Evolutionary conservation across 2,888 invertebrate genomes (phyloP), one percentile per base, ranked within the genome.

Genomic region (Lutraria lutraria): DNA sequence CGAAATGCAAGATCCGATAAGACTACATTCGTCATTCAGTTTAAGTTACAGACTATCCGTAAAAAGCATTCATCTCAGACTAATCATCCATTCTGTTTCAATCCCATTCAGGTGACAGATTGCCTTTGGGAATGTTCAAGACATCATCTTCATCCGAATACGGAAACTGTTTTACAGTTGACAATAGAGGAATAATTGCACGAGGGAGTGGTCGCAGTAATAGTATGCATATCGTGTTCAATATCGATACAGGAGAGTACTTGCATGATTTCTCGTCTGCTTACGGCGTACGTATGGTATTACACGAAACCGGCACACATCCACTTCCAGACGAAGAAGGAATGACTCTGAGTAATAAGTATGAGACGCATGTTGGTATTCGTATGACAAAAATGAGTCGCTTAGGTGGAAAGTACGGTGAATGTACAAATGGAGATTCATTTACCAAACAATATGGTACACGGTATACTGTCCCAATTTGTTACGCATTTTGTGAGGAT

Each of bases 121-220:
- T 81, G n/a, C 54, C 53, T 21, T 53, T 29, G 0, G 13, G 19
- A 16, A 25, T 56, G 56, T 54, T 53, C 29, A 53, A 19, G 29
- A 52, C 29, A 8, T n/a, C 12, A 54, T 56, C 34, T 53, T 25
- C 81, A n/a, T 0, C n/a, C 25, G 13, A 68, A 68, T 68, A 25
- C 13, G 86, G 86, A 25, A 86, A 86, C 56, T 86, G 86, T 43
- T 86, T 63, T 53, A 86, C 86, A 0, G 52, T 86, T 3, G 86
- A 86, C n/a, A 8, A 19, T 15, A 53, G 81, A 25, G 25, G n/a
- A 10, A 15, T 86, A 34, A 16, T 63, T 21, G 80, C 80, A 12
- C 56, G 43, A 43, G 81, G 81, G 25, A 81, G 81, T 25, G 86
- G 81, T 10, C 25, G 13, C 0, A 16, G 25, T 10, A 68, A 68